These are phyloP conservation scores for Malurus cyaneus DNA, from an alignment of 2,113 vertebrate species.

Conservation along the genomic window DNA sequence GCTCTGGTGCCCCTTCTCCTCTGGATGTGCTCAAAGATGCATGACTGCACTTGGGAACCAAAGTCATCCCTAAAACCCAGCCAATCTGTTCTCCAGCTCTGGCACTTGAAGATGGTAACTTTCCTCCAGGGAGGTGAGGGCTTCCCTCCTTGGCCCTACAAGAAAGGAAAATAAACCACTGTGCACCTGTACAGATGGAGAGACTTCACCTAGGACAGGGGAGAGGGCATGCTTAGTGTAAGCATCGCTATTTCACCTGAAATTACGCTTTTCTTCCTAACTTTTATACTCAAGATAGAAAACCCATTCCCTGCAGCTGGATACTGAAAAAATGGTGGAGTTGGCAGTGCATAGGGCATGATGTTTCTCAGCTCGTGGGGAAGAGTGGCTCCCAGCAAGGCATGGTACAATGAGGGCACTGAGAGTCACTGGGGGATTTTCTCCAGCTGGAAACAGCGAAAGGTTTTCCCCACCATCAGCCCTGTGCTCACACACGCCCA, in stretches of 20 bases:
- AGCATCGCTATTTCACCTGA: not conserved
- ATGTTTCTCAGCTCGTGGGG: not conserved
- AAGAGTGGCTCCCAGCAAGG: not conserved
- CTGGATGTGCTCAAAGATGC: accelerated
- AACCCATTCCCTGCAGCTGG: not conserved
- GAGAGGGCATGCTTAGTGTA: not conserved
- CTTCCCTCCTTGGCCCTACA: not conserved
- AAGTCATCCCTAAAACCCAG: not conserved
- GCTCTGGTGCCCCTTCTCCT: not conserved
- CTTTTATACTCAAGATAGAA: not conserved
- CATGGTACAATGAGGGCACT: accelerated
- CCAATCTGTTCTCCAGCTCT: not conserved
- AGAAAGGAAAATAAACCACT: not conserved
- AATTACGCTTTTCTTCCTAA: not conserved
- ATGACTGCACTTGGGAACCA: accelerated
- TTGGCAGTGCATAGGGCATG: not conserved
- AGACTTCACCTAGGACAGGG: not conserved
- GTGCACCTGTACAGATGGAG: not conserved
- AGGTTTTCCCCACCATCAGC: not conserved
- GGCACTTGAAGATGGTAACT: not conserved
- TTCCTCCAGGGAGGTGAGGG: not conserved
- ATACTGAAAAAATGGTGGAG: not conserved
- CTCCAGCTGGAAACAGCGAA: not conserved
- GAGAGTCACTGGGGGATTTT: not conserved
- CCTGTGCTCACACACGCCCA: not conserved